A percentile compares a stretch with the other conserved stretches of the same genome.
Evolutionary conservation across 1,140 invertebrate species (phyloP).

Genomic region (Gerris buenoi): DNA sequence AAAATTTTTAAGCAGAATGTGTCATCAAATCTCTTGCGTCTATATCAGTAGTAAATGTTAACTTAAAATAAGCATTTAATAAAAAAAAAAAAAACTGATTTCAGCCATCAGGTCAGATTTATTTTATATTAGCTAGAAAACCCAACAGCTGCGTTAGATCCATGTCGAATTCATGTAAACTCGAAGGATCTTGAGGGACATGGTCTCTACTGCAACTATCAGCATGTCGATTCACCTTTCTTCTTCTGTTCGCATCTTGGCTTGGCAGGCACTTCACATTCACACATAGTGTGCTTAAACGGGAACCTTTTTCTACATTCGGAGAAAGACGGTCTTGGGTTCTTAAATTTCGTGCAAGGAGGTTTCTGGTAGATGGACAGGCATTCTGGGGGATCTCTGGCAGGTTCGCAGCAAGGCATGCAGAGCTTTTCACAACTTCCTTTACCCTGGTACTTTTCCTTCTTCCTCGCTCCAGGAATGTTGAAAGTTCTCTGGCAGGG

Average conservation of each 20-base stretch:
- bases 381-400: neutral
- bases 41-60: too few relatives aligned
- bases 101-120: too few relatives aligned
- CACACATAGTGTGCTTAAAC: neutral
- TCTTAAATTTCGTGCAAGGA: neutral
- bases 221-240: neutral
- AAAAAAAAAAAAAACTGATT: too few relatives aligned
- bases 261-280: neutral
- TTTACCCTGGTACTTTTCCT: neutral
- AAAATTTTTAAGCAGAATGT: too few relatives aligned
- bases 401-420: neutral
- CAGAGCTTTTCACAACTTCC: neutral
- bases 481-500: neutral
- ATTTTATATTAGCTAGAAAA: too few relatives aligned
- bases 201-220: too few relatives aligned
- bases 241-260: neutral
- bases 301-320: neutral
- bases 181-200: too few relatives aligned
- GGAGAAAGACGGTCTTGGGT: neutral
- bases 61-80: too few relatives aligned
- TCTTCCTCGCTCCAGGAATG: neutral
- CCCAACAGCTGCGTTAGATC: too few relatives aligned
- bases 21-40: too few relatives aligned
- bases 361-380: neutral
- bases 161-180: too few relatives aligned